Evolutionary conservation across 2,797 vertebrate genomes (phyloP).

Genomic region (Ctenochaetus hawaiiensis): DNA sequence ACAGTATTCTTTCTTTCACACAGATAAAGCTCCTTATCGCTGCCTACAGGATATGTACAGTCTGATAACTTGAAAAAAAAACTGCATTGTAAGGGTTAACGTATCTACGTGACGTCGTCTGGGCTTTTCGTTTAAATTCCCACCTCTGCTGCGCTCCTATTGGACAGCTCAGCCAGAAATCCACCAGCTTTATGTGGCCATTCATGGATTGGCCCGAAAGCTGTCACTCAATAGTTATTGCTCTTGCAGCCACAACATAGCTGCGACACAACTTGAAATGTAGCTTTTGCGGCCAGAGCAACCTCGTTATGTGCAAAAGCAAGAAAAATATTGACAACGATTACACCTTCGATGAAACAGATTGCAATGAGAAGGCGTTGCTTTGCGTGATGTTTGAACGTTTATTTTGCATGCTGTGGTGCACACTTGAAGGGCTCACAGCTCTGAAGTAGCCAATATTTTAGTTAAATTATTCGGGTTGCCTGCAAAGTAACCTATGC

Average conservation of each 20-base stretch:
- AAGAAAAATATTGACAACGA: background rate
- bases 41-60: slow-evolving; percentile 47
- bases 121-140: slow-evolving; percentile 60
- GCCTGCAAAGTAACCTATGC: slow-evolving; percentile 20
- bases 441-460: slow-evolving; percentile 11
- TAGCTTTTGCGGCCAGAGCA: slow-evolving; percentile 50
- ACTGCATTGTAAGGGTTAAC: slow-evolving; percentile 69
- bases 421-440: slow-evolving; percentile 25
- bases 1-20: slow-evolving; percentile 32
- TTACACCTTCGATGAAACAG: background rate
- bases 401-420: background rate
- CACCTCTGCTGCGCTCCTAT: slow-evolving; percentile 72
- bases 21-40: slow-evolving; percentile 35
- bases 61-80: slow-evolving; percentile 41
- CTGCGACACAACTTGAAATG: slow-evolving; percentile 83
- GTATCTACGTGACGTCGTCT: slow-evolving; percentile 71
- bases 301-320: slow-evolving; percentile 22
- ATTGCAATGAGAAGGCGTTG: background rate
- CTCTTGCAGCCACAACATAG: slow-evolving; percentile 80
- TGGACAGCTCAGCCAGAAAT: slow-evolving; percentile 68
- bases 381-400: background rate
- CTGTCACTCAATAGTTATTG: slow-evolving; percentile 84
- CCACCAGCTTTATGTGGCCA: slow-evolving; percentile 63
- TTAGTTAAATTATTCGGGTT: slow-evolving; percentile 40
- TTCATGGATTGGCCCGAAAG: slow-evolving; percentile 77